Conservation (phyloP, 2,113 vertebrate species). For the Crypturellus undulatus region DNA sequence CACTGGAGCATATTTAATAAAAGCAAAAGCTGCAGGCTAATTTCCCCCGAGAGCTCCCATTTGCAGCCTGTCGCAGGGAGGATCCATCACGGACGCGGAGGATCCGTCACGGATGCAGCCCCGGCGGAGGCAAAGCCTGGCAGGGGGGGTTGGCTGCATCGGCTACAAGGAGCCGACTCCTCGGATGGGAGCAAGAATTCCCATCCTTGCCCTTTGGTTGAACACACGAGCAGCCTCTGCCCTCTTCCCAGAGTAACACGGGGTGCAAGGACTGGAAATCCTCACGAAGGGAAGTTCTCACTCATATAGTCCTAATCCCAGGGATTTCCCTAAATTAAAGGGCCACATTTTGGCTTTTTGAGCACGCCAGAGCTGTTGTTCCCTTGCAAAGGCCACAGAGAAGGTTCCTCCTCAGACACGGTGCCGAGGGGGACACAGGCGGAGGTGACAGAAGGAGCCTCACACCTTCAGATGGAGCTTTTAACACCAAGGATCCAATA, state of each 20-base stretch:
- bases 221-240: rapidly evolving
- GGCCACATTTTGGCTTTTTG: background rate
- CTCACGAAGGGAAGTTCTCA: background rate
- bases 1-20: slow-evolving; percentile 63
- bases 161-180: no score
- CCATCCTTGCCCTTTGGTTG: background rate
- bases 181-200: background rate
- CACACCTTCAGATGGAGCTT: background rate
- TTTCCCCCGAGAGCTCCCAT: slow-evolving; percentile 53
- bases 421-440: no score
- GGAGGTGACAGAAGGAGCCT: background rate
- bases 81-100: slow-evolving; percentile 44
- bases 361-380: background rate
- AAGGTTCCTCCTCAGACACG: background rate
- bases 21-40: slow-evolving; percentile 66
- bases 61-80: slow-evolving; percentile 30
- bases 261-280: background rate
- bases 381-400: background rate
- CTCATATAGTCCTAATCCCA: no score
- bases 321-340: background rate
- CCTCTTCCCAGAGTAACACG: background rate
- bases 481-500: background rate
- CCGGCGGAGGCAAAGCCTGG: background rate
- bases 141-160: no score
- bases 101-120: background rate